A percentile compares a stretch with the other conserved stretches of the same genome.
Conservation (phyloP, 2,797 vertebrate species). For the Pangasius larnaudii region DNA sequence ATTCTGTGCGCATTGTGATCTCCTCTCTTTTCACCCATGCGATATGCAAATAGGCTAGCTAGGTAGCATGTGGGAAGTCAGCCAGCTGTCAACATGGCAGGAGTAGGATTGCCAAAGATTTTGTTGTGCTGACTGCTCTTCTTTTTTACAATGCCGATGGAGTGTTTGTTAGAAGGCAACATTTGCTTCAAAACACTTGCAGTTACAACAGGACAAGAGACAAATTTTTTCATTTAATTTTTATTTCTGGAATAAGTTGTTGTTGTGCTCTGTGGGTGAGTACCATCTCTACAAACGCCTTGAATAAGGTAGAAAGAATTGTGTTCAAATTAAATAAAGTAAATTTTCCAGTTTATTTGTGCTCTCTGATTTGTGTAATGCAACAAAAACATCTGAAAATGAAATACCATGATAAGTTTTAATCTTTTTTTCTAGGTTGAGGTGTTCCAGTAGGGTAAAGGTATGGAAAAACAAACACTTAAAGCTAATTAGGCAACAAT, state of each 20-base stretch:
- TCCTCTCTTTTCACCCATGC: conserved; percentile 2
- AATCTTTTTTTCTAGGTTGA: neutral
- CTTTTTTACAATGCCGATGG: neutral
- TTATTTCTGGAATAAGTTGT: neutral
- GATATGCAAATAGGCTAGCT: conserved; percentile 22
- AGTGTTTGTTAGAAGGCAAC: neutral
- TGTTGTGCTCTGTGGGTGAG: neutral
- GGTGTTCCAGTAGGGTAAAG: neutral
- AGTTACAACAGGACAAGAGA: neutral
- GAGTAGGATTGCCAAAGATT: neutral
- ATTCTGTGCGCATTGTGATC: neutral
- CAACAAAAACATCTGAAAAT: neutral
- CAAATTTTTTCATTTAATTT: neutral
- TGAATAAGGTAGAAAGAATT: neutral
- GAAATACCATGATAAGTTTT: neutral
- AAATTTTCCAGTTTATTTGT: neutral
- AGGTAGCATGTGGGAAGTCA: conserved; percentile 1
- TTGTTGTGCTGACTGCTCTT: neutral
- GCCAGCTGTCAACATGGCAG: conserved; percentile 1
- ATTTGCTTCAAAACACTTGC: conserved; percentile 1
- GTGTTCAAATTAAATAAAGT: neutral
- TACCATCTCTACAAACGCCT: neutral
- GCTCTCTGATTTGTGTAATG: neutral
- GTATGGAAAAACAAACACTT: neutral
- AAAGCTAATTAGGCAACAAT: neutral